Percentiles rank a stretch among this genome's conserved stretches.
Conservation (phyloP, 2,888 invertebrate genomes). For the Epirrhoe alternata region DNA sequence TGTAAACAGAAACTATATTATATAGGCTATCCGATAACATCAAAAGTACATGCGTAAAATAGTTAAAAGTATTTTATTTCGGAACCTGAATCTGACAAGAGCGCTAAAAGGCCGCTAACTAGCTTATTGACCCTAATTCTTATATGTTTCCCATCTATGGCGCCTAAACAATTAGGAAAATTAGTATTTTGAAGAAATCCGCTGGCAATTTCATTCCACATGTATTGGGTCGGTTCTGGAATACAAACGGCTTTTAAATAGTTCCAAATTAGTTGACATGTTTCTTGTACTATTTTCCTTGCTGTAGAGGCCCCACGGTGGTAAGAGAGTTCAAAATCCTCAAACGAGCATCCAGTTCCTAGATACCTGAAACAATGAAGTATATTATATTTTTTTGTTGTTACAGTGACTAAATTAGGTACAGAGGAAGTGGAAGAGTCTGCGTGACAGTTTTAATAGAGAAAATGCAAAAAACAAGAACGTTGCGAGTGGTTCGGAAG, state of each 20-base stretch:
- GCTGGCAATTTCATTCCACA: conserved; percentile 43
- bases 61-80: too few species aligned
- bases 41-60: too few species aligned
- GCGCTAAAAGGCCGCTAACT: too few species aligned
- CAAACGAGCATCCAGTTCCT: conserved; percentile 46
- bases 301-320: conserved; percentile 31
- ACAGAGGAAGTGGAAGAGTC: conserved; percentile 45
- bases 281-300: conserved; percentile 45
- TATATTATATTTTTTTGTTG: conserved; percentile 37
- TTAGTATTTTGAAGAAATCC: background rate
- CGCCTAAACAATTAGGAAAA: background rate
- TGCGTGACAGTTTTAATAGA: conserved; percentile 33
- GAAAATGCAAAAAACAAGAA: conserved; percentile 47
- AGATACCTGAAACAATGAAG: conserved; percentile 46
- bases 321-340: conserved; percentile 44
- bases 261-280: conserved; percentile 42
- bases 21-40: too few species aligned
- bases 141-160: too few species aligned
- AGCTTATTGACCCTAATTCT: too few species aligned
- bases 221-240: conserved; percentile 38
- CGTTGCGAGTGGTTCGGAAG: conserved; percentile 46
- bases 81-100: too few species aligned
- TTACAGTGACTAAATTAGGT: conserved; percentile 47
- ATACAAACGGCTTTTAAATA: background rate
- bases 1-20: too few species aligned